Base-by-base conservation (phyloP, 2,888 invertebrate species). In the Teleiodes luculella region DNA sequence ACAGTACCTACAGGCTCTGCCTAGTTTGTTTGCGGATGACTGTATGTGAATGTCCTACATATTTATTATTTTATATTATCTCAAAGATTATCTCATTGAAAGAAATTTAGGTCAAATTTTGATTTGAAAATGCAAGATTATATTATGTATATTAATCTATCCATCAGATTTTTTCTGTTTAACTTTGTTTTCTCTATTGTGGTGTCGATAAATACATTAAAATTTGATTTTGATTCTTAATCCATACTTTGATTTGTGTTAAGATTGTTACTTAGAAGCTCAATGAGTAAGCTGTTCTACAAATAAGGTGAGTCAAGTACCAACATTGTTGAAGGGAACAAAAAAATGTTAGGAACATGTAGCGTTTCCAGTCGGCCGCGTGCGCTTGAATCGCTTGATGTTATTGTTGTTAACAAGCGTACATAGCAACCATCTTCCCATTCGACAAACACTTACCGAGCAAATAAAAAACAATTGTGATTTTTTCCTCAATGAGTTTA, bases 401-500 rank as follows among this genome's bases (percentile, higher is more conserved):
- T 39, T 48, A 66, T 69, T 66, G 66, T 72, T 70, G 67, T 67
- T 72, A 72, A 74, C 67, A 68, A 70, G 63, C 69, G 70, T 68
- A 31, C 7, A 5, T 72, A 70, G 69, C 72, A 61, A 68, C 69
- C 72, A 75, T 68, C 58, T 50, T 61, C 59, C 64, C 67, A 70
- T 77, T 73, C 70, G 73, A 70, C 66, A 64, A 64, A 70, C 66
- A 76, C 78, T 74, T 70, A 71, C 72, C 73, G 59, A 65, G 66
- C 66, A 81, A 86, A 87, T 80, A 80, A 87, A n/a, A 86, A 87
- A 83, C 83, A 83, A 86, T 72, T 55, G 65, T 71, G 68, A 33
- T 56, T 65, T 79, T 78, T 86, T 85, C 79, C 76, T 87, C 86
- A 88, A 83, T 86, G 86, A 82, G 78, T 89, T 89, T 89, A 89